A percentile compares a stretch with the other conserved stretches of the same genome.
Conservation (phyloP, 2,888 invertebrate genomes). For the Eilema caniola region DNA sequence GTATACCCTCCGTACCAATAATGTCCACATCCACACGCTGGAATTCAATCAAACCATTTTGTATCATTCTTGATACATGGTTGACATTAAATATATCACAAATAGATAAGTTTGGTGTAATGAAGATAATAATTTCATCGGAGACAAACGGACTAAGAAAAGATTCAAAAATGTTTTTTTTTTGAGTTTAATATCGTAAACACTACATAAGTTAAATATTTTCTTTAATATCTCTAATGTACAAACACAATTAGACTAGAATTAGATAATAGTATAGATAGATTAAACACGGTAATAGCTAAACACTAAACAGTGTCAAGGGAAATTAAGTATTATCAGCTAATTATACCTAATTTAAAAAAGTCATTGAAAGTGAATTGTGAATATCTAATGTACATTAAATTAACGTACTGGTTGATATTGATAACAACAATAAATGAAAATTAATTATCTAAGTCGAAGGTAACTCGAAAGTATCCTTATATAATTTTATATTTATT, state of each 20-base stretch:
- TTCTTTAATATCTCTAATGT: no score
- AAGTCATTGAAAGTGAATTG: not conserved
- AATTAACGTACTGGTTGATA: not conserved
- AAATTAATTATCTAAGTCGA: no score
- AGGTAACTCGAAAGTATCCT: not conserved
- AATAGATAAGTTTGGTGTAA: not conserved
- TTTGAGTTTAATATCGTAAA: no score
- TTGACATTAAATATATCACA: not conserved
- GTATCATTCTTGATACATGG: not conserved
- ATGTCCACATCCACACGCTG: not conserved
- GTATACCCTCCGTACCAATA: not conserved
- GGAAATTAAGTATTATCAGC: not conserved
- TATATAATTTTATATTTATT: not conserved
- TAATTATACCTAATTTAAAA: not conserved
- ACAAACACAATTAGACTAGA: no score
- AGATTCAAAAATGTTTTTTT: no score
- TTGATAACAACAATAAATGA: no score
- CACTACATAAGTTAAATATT: no score
- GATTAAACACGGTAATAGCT: not conserved
- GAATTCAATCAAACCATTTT: not conserved
- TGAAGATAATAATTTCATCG: no score
- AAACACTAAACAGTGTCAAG: not conserved
- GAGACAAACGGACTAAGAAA: no score
- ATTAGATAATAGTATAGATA: no score
- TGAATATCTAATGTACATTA: not conserved